These are phyloP conservation scores for Coenobita brevimanus DNA, from an alignment of 1,140 invertebrate genomes.

Conservation along the genomic window DNA sequence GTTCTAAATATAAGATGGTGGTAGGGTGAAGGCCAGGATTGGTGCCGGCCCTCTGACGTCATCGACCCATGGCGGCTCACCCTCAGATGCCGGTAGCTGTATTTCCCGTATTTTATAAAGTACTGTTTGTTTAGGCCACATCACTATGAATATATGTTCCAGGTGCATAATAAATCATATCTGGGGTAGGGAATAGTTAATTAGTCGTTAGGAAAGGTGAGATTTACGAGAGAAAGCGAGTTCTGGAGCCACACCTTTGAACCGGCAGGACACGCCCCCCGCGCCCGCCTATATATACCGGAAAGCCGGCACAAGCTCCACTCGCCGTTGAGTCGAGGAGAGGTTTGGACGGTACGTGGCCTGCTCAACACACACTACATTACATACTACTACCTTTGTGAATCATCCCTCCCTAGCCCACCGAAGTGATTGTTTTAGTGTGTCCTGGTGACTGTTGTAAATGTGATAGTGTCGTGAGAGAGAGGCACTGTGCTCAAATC, in stretches of 20 bases:
- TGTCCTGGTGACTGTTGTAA: no score
- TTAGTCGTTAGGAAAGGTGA: not conserved
- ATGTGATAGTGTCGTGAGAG: no score
- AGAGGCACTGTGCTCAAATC: no score
- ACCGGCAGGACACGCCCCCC: slow-evolving; percentile 14
- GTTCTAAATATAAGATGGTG: slow-evolving; percentile 36
- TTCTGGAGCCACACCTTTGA: not conserved
- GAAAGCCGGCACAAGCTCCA: slow-evolving; percentile 34
- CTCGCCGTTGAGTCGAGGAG: slow-evolving; percentile 50
- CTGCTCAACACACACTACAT: not conserved
- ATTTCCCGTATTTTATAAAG: no score
- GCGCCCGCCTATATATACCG: slow-evolving; percentile 21
- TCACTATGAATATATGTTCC: no score
- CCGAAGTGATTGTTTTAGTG: not conserved
- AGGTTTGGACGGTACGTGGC: slow-evolving; percentile 50
- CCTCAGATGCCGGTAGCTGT: not conserved
- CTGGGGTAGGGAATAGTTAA: not conserved
- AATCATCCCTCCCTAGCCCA: not conserved
- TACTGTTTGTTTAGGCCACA: no score
- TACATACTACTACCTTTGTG: no score
- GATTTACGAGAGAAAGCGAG: not conserved
- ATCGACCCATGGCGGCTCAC: not conserved
- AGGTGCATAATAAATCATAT: no score
- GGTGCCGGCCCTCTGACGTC: not conserved
- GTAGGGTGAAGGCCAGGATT: slow-evolving; percentile 16